Base-by-base conservation (phyloP, 92 coral and sea anemone species). In the Heliopora coerulea region DNA sequence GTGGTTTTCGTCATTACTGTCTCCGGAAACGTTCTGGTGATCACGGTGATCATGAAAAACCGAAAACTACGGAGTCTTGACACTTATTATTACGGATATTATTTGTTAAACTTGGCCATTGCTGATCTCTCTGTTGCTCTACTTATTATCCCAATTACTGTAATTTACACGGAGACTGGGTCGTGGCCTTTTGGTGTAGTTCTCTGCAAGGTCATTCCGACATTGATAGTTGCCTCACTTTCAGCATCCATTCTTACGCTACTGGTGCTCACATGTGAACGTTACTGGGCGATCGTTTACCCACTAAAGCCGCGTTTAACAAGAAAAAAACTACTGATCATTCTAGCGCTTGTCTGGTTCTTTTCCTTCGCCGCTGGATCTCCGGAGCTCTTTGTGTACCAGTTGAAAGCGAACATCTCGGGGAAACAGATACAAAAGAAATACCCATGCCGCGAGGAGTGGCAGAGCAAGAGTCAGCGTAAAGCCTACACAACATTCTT, bases 211-310 rank as follows among this genome's bases (percentile, higher is more conserved):
- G 50, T 86, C 17, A 81, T 86, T 0, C 91, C 91, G 0, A 86
- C 91, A 6, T 46, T 86, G 31, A 82, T 82, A 15, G 85, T 86
- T 20, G 69, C 87, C 0, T 79, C 86, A 24, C 72, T 86, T 7
- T 73, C 82, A 42, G 91, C 91, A 4, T 82, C 87, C 4, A 83
- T 86, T 2, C 78, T 86, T 12, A 86, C 91, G 0, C 75, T 86
- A 2, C 81, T 86, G 0, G 85, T 83, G 14, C 82, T 86, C 70
- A 86, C 91, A 0, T 83, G 74, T 60, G 91, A 86, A 41, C 79
- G 91, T 11, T 86, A 83, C 28, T 80, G 78, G 56, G 86, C 87
- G 0, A 86, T 86, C 21, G 86, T 79, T 17, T 59, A 83, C 10
- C 91, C 91, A 1, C 48, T 86, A 1, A 82, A 79, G 31, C 87